A percentile compares a stretch with the other conserved stretches of the same genome.
Evolutionary conservation across 1,140 invertebrate species (phyloP).

Genomic region (Ephestia elutella): DNA sequence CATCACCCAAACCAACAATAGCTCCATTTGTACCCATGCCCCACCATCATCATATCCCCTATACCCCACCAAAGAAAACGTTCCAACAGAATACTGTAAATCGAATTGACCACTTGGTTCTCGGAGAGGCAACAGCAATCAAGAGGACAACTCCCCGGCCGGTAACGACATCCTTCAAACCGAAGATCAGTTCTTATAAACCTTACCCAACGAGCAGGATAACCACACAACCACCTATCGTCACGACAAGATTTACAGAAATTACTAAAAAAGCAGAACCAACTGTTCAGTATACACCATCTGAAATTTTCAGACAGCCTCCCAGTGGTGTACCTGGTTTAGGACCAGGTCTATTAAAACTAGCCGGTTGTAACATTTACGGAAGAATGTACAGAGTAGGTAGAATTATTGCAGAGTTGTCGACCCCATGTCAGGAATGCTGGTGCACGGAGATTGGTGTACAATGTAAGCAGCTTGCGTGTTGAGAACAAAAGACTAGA

Average conservation of each 20-base stretch:
- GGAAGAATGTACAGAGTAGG: slow-evolving; percentile 91
- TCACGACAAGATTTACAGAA: slow-evolving; percentile 30
- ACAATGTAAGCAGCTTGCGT: slow-evolving; percentile 84
- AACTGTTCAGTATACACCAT: slow-evolving; percentile 8
- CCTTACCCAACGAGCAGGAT: slow-evolving; percentile 21
- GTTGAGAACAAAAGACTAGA: slow-evolving; percentile 53
- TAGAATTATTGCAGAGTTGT: slow-evolving; percentile 88
- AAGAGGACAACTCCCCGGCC: slow-evolving; percentile 35
- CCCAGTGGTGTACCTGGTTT: slow-evolving; percentile 28
- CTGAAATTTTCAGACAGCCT: slow-evolving; percentile 4
- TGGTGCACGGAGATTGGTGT: slow-evolving; percentile 91
- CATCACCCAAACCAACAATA: slow-evolving; percentile 21
- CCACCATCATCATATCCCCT: slow-evolving; percentile 30
- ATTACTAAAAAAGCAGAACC: slow-evolving; percentile 28
- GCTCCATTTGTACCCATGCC: slow-evolving; percentile 39
- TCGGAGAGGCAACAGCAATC: slow-evolving; percentile 60
- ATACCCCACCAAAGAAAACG: slow-evolving; percentile 36
- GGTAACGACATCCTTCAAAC: slow-evolving; percentile 20
- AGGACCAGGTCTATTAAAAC: slow-evolving; percentile 78
- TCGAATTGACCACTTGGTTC: slow-evolving; percentile 60
- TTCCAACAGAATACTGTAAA: slow-evolving; percentile 37
- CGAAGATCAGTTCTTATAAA: slow-evolving; percentile 19
- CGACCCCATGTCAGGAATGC: slow-evolving; percentile 87
- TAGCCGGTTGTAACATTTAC: slow-evolving; percentile 94
- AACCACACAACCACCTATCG: slow-evolving; percentile 19